phyloP scores from a whole-genome alignment of 2,113 vertebrate genomes.

The Chlorodrepanis virens region DNA sequence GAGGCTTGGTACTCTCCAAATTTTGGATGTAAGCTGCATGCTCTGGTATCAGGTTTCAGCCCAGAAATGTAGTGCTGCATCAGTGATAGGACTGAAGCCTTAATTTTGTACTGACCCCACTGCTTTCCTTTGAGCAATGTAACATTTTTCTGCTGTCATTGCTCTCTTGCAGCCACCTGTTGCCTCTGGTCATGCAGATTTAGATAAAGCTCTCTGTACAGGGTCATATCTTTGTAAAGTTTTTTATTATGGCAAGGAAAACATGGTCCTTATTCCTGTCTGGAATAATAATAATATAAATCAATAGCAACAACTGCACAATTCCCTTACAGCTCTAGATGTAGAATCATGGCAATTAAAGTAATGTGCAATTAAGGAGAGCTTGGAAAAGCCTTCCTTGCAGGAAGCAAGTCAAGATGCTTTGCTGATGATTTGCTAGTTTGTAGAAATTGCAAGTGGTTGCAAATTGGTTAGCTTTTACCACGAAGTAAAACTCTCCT shows the following conservation, averaged over 20 bases:
- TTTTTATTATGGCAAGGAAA: not conserved
- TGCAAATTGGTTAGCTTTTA: conserved; percentile 20
- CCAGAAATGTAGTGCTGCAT: not conserved
- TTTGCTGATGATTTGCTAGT: conserved; percentile 5
- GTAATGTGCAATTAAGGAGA: conserved; percentile 5
- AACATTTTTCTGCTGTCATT: not conserved
- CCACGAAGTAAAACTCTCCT: not conserved
- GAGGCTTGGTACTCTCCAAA: not conserved
- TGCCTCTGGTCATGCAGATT: not conserved
- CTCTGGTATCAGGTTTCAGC: not conserved
- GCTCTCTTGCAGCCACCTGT: not conserved
- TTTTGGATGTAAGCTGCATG: not conserved
- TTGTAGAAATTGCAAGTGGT: not conserved
- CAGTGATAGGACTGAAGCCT: not conserved
- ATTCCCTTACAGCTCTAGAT: not conserved
- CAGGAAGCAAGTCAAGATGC: conserved; percentile 17
- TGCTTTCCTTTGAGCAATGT: not conserved
- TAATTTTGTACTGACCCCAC: not conserved
- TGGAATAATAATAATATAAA: not conserved
- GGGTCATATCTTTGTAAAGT: not conserved
- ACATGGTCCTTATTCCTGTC: not conserved
- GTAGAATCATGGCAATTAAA: not conserved
- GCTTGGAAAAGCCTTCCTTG: conserved; percentile 37
- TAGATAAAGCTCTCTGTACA: not conserved
- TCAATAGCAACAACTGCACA: not conserved